phyloP scores from a whole-genome alignment of 1,140 invertebrate genomes.

The Leptestheria dahalacensis region DNA sequence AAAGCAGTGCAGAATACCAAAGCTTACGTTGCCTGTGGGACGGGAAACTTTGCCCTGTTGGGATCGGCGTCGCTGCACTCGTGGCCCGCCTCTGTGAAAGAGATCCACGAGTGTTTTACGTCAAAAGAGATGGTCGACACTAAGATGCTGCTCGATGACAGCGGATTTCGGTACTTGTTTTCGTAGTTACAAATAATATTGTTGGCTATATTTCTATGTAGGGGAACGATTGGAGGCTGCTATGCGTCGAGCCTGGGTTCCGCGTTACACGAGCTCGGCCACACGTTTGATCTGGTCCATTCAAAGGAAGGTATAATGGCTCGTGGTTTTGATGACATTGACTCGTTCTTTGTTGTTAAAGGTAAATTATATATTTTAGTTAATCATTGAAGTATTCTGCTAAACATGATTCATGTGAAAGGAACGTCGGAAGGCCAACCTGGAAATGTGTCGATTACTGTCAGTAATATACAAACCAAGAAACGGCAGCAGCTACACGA shows the following conservation, averaged over 20 bases:
- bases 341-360: constrained; percentile 46
- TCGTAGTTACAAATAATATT: constrained; percentile 4
- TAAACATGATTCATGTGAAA: constrained; percentile 16
- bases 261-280: constrained; percentile 85
- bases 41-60: constrained; percentile 76
- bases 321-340: constrained; percentile 72
- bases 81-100: constrained; percentile 59
- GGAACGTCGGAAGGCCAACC: constrained; percentile 19
- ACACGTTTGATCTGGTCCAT: constrained; percentile 87
- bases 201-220: constrained; percentile 24
- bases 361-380: neutral
- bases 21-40: constrained; percentile 73
- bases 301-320: constrained; percentile 84
- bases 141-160: constrained; percentile 56
- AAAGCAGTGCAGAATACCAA: constrained; percentile 57
- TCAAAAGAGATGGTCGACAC: constrained; percentile 47
- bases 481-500: neutral
- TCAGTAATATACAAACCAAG: constrained; percentile 18
- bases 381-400: constrained; percentile 27
- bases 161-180: constrained; percentile 47
- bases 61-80: constrained; percentile 79
- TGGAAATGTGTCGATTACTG: neutral
- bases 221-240: constrained; percentile 68
- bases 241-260: constrained; percentile 83
- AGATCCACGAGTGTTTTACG: constrained; percentile 44